Conservation (phyloP, 2,797 vertebrate species). For the Varecia variegata region DNA sequence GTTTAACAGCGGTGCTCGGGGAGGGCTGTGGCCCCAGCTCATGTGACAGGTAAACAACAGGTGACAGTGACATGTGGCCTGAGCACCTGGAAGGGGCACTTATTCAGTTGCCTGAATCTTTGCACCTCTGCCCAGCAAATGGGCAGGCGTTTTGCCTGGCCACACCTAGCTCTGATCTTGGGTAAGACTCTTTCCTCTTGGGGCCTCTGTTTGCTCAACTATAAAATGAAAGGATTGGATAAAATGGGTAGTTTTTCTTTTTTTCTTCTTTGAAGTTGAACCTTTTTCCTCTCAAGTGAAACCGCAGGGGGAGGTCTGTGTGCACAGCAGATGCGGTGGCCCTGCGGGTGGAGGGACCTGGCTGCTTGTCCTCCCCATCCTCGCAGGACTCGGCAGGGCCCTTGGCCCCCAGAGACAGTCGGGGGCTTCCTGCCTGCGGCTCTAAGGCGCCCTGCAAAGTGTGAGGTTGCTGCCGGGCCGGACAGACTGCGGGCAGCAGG, state of each 20-base stretch:
- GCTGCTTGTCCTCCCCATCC: background rate
- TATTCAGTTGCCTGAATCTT: background rate
- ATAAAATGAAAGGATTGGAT: background rate
- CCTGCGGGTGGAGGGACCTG: background rate
- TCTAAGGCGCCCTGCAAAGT: background rate
- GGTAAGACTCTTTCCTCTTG: background rate
- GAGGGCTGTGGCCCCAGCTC: background rate
- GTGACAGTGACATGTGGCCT: background rate
- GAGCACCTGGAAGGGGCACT: background rate
- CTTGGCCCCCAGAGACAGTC: background rate
- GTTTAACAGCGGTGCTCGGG: background rate
- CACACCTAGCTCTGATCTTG: background rate
- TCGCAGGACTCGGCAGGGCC: background rate
- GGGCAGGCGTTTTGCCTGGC: background rate
- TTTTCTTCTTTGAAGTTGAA: background rate
- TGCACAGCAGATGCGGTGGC: background rate
- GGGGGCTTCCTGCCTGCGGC: background rate
- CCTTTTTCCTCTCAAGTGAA: background rate
- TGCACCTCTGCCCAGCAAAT: background rate
- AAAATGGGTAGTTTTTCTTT: background rate
- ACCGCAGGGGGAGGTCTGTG: background rate
- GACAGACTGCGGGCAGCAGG: rapidly evolving
- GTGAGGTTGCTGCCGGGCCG: background rate
- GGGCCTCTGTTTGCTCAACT: background rate
- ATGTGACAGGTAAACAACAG: background rate